Evolutionary conservation across 2,888 invertebrate genomes (phyloP), one percentile per base, ranked within the genome.

Genomic region (Dryobota labecula): DNA sequence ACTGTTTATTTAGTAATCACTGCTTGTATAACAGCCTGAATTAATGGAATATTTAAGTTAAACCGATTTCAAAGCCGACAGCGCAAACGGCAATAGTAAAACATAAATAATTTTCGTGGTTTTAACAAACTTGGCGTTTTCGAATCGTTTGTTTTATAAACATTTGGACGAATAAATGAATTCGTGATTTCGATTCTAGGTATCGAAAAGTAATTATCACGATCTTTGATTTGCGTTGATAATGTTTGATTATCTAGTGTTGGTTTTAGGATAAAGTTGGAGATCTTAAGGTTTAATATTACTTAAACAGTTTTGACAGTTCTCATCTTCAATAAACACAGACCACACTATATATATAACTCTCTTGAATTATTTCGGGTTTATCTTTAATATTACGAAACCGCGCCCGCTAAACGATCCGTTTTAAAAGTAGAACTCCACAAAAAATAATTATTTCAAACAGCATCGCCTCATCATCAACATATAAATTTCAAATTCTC

Each of bases 11-110:
- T 90, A 90, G 90, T 90, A 90, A 92, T 91, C 91, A 88, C 86
- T 92, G 93, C 93, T 93, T 92, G 88, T 86, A 84, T 90, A 90
- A 89, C 89, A 84, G 89, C 86, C 88, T 86, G 91, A 92, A 94
- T 94, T 94, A 93, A 94, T 94, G 91, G 92, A 93, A 92, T 93
- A 91, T 92, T 93, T 89, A 88, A 92, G 90, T 90, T 90, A 91
- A 94, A 90, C 91, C 88, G 90, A 91, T 90, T 91, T 84, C 83
- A 83, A 84, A 84, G 85, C 84, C 86, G 76, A 84, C 84, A 81
- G 80, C 74, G 73, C 84, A 86, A 83, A 77, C 80, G 85, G 84
- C 84, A 83, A 88, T 87, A 87, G 88, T 91, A 87, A 89, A 88
- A 89, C 82, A 86, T 89, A 88, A 90, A 90, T 88, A 80, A 82